Evolutionary conservation across 2,888 invertebrate species (phyloP), one percentile per base, ranked within the genome.

Genomic region (Pammene aurita): DNA sequence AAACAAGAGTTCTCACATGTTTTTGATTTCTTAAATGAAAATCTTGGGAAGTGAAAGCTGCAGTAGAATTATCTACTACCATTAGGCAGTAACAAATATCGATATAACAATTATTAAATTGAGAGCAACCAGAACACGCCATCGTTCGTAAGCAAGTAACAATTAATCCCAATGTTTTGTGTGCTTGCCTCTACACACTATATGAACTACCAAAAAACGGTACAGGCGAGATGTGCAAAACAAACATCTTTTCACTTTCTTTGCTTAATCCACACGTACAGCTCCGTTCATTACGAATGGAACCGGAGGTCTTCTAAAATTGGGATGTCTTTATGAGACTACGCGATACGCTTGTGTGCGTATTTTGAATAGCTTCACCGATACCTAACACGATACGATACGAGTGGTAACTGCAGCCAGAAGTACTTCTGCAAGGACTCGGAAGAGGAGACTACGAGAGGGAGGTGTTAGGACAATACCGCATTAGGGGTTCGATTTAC

Each of bases 11-110:
- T 26, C 26, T 38, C 7, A 38, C 9, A 14, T 62, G 76, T 74
- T 72, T 74, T 81, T 78, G 74, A 80, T 74, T 76, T 78, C 80
- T 80, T 78, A 74, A 79, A 78, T 78, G 67, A 72, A 72, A 72
- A 75, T 74, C 77, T 71, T 79, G 44, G 58, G 26, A 66, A 57
- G 86, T 80, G 85, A 86, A 86, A 86, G 86, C 80, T 61, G 81
- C 6, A n/a, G 34, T 41, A 64, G 41, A 41, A n/a, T n/a, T n/a
- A n/a, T n/a, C n/a, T n/a, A n/a, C n/a, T n/a, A n/a, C n/a, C n/a
- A n/a, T n/a, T 46, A 44, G 26, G 38, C 13, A 44, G 42, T 55
- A 34, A 80, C 64, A 76, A 62, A 62, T 18, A 9, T 76, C 69
- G 71, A 76, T 71, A 76, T 75, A 72, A 73, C 79, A 79, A 83